Evolutionary conservation across 2,888 invertebrate genomes (phyloP), one percentile per base, ranked within the genome.

Genomic region (Thyatira batis): DNA sequence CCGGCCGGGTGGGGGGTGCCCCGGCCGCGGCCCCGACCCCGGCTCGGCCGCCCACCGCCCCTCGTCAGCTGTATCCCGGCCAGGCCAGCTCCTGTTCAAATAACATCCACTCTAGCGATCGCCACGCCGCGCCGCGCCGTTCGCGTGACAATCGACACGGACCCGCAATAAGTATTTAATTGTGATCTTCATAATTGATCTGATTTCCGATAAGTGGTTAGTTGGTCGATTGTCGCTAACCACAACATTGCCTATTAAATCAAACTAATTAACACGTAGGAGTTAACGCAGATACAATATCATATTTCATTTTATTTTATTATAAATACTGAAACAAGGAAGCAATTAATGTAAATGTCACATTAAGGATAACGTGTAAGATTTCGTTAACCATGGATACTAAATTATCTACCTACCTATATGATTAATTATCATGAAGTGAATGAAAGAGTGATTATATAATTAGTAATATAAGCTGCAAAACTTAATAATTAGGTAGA

Each of bases 51-150:
- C 17, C 39, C 17, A 11, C 39, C 39, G 17, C 17, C 74, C 73
- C 72, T 69, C 74, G 78, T 74, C 80, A 80, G 78, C 80, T 80
- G 76, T 73, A 68, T 72, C 73, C 71, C 70, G 68, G 74, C 74
- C 73, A 71, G 73, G 6, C 17, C 17, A 39, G 64, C 71, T 65
- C 62, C 63, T 60, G 59, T 65, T 65, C 67, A 71, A 73, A 75
- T 71, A 74, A 56, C 65, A 67, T 55, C 60, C 54, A 53, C 55
- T 56, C 57, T n/a, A n/a, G n/a, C 59, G 39, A 58, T 57, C 51
- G 48, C 49, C 49, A 53, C 54, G n/a, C n/a, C n/a, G n/a, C n/a
- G n/a, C n/a, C n/a, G n/a, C 57, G 57, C 53, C 56, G 57, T 57
- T 58, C 59, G 61, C 58, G 51, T 59, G 45, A 52, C 45, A 51